Evolutionary conservation across 2,888 invertebrate species (phyloP), one percentile per base, ranked within the genome.

Genomic region (Ptilodon capucinus): DNA sequence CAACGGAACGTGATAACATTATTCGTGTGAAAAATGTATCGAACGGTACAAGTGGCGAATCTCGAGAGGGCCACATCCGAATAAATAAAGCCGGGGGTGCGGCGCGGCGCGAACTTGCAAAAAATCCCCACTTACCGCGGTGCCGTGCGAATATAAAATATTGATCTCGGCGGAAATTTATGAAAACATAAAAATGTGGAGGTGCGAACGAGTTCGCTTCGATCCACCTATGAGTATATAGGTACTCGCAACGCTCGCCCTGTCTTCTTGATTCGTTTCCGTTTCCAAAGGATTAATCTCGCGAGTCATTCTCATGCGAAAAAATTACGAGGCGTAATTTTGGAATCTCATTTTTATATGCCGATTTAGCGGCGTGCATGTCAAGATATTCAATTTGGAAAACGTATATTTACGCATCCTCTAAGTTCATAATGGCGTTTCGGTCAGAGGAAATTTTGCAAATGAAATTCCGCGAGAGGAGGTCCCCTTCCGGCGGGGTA

Each of bases 101-200:
- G 70, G 64, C 55, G 76, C 67, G 68, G 73, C 68, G 72, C 74
- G 68, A 79, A 78, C 74, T 77, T 78, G 76, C 77, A 74, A 79
- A 77, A 76, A 84, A 74, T 68, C 74, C 74, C 79, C 76, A 74
- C 80, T 76, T 69, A 74, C 76, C 73, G 72, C 74, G 74, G 72
- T 71, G 74, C 61, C 76, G 78, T 71, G 81, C 76, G 82, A 81
- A 85, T 85, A 86, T 88, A 84, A 86, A 87, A 87, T 86, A 89
- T 89, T 86, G 90, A 90, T 89, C 86, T 78, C 77, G 62, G 74
- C 72, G 81, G 75, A 81, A 86, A 88, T 88, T 86, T 89, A 86
- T 88, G 86, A 87, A 89, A 88, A 86, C 84, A 83, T 87, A 87
- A 86, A 86, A 88, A 83, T 71, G 76, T 69, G 71, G 68, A 84